phyloP scores from a whole-genome alignment of 2,888 invertebrate species.

The Drosophila rubida region DNA sequence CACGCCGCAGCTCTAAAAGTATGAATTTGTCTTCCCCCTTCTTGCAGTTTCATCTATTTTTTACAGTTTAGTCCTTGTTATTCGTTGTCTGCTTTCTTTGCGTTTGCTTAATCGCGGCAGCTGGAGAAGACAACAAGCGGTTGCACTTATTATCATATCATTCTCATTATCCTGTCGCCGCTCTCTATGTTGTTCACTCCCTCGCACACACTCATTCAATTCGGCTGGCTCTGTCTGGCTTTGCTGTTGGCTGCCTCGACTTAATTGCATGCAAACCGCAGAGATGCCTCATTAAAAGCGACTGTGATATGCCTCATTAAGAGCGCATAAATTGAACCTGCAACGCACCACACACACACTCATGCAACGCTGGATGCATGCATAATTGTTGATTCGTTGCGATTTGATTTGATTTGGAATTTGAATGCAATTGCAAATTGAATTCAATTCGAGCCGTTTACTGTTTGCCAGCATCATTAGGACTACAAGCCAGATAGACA shows the following conservation, averaged over 20 bases:
- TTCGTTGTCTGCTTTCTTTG: not conserved
- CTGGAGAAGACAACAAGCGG: not conserved
- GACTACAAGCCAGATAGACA: not conserved
- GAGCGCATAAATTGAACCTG: conserved; percentile 31
- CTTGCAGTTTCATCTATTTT: too few relatives aligned
- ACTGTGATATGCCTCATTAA: conserved; percentile 70
- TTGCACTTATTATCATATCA: conserved; percentile 2
- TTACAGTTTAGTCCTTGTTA: too few relatives aligned
- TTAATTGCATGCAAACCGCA: conserved; percentile 58
- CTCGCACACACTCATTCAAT: not conserved
- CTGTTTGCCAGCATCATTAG: conserved; percentile 55
- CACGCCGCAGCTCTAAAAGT: too few relatives aligned
- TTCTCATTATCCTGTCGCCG: not conserved
- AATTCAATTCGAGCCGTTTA: conserved; percentile 39
- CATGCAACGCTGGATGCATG: conserved; percentile 17
- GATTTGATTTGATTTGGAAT: conserved; percentile 45
- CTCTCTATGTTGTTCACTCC: not conserved
- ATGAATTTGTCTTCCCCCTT: too few relatives aligned
- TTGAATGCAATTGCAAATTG: conserved; percentile 51
- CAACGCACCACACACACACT: conserved; percentile 5
- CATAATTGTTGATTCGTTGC: conserved; percentile 63
- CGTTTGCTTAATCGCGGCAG: not conserved
- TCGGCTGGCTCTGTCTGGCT: not conserved
- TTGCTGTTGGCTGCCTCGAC: conserved; percentile 2
- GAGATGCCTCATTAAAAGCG: conserved; percentile 64